These are phyloP conservation scores for Toxotes chatareus DNA, from an alignment of 2,113 vertebrate genomes.

Conservation along the genomic window DNA sequence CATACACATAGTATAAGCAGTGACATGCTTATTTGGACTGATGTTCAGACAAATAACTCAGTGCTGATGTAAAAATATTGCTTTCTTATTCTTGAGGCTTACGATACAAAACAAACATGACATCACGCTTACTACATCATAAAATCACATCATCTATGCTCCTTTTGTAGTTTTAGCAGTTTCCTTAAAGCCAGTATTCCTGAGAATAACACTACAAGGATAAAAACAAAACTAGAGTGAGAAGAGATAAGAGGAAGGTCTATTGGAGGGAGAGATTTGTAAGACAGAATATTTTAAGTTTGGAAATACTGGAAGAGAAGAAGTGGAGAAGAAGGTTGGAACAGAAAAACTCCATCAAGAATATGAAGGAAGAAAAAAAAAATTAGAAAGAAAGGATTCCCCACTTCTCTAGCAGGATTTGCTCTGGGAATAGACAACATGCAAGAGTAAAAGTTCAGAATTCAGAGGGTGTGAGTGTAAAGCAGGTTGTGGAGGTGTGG, in stretches of 20 bases:
- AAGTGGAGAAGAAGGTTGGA: constrained; percentile 76
- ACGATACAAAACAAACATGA: constrained; percentile 16
- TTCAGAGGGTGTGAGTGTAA: constrained; percentile 48
- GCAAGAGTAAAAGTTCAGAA: constrained; percentile 72
- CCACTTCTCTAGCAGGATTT: constrained; percentile 30
- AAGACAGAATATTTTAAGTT: constrained; percentile 79
- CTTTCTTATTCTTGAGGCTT: constrained; percentile 5
- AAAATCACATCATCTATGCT: not conserved
- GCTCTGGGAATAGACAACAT: constrained; percentile 72
- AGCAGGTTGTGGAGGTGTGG: constrained; percentile 46
- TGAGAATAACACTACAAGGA: constrained; percentile 84
- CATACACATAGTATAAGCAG: constrained; percentile 59
- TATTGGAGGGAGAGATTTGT: constrained; percentile 74
- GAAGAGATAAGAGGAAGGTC: constrained; percentile 72
- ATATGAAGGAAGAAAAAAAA: constrained; percentile 41
- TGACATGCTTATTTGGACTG: constrained; percentile 70
- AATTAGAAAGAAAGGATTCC: constrained; percentile 76
- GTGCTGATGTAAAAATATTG: not conserved
- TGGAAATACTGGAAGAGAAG: constrained; percentile 78
- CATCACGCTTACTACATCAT: constrained; percentile 23
- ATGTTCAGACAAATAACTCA: constrained; percentile 21
- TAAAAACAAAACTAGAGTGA: constrained; percentile 84
- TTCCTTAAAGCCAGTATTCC: constrained; percentile 89
- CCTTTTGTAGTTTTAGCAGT: constrained; percentile 7
- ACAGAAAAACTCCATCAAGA: constrained; percentile 74